Conservation (phyloP, 2,888 invertebrate genomes). For the Machimus atricapillus region DNA sequence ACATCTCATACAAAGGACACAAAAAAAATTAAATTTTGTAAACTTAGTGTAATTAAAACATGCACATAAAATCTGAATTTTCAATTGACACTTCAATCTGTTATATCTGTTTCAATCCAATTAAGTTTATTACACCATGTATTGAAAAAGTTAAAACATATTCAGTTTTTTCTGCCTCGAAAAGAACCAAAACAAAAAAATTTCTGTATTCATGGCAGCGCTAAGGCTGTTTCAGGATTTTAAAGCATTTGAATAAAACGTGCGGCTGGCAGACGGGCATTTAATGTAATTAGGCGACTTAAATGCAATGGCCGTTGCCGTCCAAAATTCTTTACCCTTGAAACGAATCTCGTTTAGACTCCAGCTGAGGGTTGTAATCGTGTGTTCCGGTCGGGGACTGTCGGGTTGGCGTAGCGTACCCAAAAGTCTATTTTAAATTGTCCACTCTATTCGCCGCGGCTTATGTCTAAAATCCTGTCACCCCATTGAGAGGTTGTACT, state of each 20-base stretch:
- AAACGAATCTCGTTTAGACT: background rate
- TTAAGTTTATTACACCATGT: background rate
- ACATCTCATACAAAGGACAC: no score
- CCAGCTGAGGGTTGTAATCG: background rate
- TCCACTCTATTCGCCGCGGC: background rate
- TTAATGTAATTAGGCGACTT: constrained; percentile 39
- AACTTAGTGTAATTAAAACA: no score
- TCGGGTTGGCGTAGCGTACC: background rate
- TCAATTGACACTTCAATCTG: no score
- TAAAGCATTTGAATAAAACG: constrained; percentile 4
- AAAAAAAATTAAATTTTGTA: no score
- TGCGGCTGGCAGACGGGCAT: background rate
- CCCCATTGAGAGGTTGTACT: background rate
- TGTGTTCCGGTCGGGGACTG: background rate
- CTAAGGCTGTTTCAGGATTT: background rate
- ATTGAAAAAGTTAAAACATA: background rate
- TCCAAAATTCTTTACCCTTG: constrained; percentile 16
- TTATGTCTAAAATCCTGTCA: background rate
- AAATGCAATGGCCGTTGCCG: constrained; percentile 34
- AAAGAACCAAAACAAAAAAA: background rate
- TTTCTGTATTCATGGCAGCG: constrained; percentile 4
- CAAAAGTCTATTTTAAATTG: background rate
- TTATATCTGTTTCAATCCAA: no score
- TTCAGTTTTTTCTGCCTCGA: background rate
- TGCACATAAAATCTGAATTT: no score